A percentile compares a stretch with the other conserved stretches of the same genome.
Conservation (phyloP, 64 coral and sea anemone genomes). For the Dendronephthya gigantea region DNA sequence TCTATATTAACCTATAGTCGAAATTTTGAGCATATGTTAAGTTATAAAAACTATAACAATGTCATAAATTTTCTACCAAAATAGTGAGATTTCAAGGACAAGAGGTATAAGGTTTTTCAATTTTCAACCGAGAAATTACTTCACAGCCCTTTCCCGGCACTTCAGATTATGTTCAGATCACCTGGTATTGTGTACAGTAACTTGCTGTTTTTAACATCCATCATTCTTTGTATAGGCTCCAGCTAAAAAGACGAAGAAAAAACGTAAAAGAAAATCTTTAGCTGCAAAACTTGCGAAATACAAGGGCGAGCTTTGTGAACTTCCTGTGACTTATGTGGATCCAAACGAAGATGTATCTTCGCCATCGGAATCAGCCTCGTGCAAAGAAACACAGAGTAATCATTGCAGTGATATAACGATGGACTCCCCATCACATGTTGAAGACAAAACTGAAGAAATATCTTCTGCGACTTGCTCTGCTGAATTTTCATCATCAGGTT, state of each 20-base stretch:
- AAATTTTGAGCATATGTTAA: too few species aligned
- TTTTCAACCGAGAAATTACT: too few species aligned
- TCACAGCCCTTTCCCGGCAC: too few species aligned
- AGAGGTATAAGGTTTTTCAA: too few species aligned
- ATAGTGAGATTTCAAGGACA: too few species aligned
- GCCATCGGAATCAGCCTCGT: too few species aligned
- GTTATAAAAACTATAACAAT: too few species aligned
- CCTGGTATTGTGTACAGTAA: too few species aligned
- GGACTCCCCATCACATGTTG: neutral
- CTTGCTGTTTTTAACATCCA: too few species aligned
- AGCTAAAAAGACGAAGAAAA: neutral
- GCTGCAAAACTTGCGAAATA: neutral
- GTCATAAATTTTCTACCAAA: too few species aligned
- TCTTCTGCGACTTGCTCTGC: neutral
- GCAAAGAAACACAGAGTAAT: neutral
- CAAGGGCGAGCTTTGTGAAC: neutral
- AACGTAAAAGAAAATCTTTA: neutral
- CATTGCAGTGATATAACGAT: neutral
- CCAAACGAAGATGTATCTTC: neutral
- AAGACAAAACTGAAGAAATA: neutral
- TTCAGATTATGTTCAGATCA: too few species aligned
- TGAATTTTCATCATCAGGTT: neutral
- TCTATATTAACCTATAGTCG: too few species aligned
- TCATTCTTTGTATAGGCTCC: neutral
- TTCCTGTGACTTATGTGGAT: neutral